Base-by-base conservation (phyloP, 2,797 vertebrate species). In the Carapus acus region DNA sequence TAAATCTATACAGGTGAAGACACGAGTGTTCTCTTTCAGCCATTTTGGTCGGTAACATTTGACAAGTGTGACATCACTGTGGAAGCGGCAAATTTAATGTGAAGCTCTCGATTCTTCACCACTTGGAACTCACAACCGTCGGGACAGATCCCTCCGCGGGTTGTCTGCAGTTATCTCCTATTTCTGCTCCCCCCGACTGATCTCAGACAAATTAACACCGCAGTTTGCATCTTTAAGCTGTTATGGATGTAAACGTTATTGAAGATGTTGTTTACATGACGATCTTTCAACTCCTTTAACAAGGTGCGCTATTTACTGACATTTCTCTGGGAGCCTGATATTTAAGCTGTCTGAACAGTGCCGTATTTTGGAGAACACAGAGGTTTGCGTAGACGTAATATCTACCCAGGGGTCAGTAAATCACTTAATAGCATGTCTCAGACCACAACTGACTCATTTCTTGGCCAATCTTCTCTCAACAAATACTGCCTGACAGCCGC, bases 1-100 rank as follows among this genome's bases (percentile, higher is more conserved):
- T n/a, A n/a, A n/a, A n/a, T n/a, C n/a, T n/a, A n/a, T n/a, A n/a
- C n/a, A n/a, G n/a, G n/a, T 58, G 55, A 66, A 74, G 57, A 75
- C 69, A 54, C 78, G 72, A 82, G 80, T 79, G 73, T 65, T 80
- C 62, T 63, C n/a, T 80, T 71, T 85, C 74, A 79, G 51, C 55
- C 54, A 65, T 74, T 78, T 67, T 49, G 46, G 54, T 74, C 71
- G 61, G 43, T 45, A 59, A 66, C 73, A 71, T 71, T 69, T 77
- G 54, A 83, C 58, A 73, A 76, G 59, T 74, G 76, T 76, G 69
- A 80, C 50, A 70, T 83, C 69, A 80, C 50, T 36, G 49, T 23
- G 16, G 57, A 46, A 2, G 39, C 57, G 40, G 16, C 38, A 58
- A 45, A 19, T 45, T 62, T 62, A 73, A 63, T 67, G 43, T 49